Conservation (phyloP, 2,113 vertebrate genomes). For the Pongo pygmaeus region DNA sequence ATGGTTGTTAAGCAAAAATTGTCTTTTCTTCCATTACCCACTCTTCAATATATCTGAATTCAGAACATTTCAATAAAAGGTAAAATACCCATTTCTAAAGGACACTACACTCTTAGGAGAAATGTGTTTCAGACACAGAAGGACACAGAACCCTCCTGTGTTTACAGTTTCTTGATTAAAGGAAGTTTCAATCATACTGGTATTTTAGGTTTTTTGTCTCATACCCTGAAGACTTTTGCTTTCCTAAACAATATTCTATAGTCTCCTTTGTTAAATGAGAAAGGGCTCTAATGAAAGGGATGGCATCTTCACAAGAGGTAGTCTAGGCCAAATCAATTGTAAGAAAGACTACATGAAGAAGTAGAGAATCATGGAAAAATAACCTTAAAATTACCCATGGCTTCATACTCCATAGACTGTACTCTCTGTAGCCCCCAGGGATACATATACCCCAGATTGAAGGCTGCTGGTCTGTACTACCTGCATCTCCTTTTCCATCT, state of each 20-base stretch:
- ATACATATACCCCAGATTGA: background rate
- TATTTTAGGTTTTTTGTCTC: background rate
- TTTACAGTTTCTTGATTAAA: background rate
- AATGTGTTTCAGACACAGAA: background rate
- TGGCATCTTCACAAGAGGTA: background rate
- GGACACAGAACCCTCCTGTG: background rate
- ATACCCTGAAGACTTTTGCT: background rate
- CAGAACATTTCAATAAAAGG: background rate
- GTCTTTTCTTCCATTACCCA: background rate
- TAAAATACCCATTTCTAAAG: conserved; percentile 2
- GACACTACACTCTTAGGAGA: background rate
- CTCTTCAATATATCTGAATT: background rate
- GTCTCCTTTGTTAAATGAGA: background rate
- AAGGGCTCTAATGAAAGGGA: background rate
- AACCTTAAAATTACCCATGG: background rate
- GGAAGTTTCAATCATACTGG: background rate
- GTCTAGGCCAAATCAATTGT: background rate
- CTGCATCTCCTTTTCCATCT: background rate
- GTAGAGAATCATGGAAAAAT: background rate
- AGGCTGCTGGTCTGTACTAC: background rate
- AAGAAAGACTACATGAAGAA: background rate
- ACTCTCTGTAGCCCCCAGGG: too few species aligned
- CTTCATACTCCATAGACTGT: background rate
- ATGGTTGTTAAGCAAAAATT: background rate
- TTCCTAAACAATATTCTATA: background rate